Percentiles rank a stretch among this genome's conserved stretches.
Conservation (phyloP, 2,113 vertebrate genomes). For the Notarius quadriscutis region DNA sequence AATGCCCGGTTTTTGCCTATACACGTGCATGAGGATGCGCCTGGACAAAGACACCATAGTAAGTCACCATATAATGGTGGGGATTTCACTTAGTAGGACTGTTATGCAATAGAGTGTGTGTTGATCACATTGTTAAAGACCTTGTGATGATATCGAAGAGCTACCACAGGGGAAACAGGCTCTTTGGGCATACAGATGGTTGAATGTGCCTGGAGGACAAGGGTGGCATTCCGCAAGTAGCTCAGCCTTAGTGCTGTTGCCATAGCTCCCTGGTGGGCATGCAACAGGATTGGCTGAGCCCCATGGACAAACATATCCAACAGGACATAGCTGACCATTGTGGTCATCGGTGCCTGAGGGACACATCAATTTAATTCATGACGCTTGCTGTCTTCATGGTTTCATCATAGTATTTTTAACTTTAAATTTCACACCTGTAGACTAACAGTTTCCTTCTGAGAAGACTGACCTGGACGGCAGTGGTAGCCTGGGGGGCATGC, state of each 20-base stretch:
- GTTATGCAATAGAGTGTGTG: background rate
- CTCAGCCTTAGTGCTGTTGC: constrained; percentile 68
- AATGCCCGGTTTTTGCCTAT: constrained; percentile 85
- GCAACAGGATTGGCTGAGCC: constrained; percentile 70
- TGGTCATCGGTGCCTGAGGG: constrained; percentile 76
- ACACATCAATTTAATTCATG: background rate
- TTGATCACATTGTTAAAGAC: constrained; percentile 60
- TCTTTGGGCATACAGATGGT: constrained; percentile 76
- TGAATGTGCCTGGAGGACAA: constrained; percentile 86
- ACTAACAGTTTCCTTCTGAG: background rate
- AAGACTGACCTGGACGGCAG: constrained; percentile 77
- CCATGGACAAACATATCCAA: constrained; percentile 79
- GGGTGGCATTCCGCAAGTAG: constrained; percentile 70
- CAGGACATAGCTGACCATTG: constrained; percentile 74
- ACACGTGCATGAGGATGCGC: constrained; percentile 81
- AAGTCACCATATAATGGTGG: background rate
- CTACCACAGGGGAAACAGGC: constrained; percentile 89
- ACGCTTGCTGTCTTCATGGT: background rate
- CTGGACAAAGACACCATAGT: constrained; percentile 59
- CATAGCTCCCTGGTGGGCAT: constrained; percentile 81
- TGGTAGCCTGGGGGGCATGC: constrained; percentile 84
- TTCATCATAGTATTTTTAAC: background rate
- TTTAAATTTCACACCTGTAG: background rate
- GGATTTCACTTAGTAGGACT: background rate
- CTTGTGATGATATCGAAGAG: constrained; percentile 79